phyloP scores from a whole-genome alignment of 2,888 invertebrate genomes.

The Caenorhabditis sinica region DNA sequence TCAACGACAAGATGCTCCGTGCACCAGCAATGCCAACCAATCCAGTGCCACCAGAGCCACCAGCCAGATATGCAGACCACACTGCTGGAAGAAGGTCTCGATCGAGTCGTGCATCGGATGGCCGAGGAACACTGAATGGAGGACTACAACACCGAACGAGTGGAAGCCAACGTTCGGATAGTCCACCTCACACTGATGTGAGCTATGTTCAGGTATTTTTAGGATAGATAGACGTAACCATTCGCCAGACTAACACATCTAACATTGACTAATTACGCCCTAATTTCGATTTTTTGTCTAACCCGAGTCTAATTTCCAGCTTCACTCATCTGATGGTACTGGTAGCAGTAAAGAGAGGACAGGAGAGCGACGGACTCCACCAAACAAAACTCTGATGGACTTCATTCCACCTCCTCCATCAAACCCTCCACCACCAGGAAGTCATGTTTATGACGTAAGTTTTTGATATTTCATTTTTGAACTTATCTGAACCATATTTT shows the following conservation, averaged over 20 bases:
- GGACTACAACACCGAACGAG: constrained; percentile 48
- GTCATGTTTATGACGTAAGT: constrained; percentile 68
- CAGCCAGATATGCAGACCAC: constrained; percentile 71
- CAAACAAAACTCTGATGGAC: constrained; percentile 78
- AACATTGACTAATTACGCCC: constrained; percentile 15
- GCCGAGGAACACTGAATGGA: constrained; percentile 63
- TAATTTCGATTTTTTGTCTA: background rate
- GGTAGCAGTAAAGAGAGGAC: constrained; percentile 73
- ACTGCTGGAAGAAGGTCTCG: constrained; percentile 72
- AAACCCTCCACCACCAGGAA: constrained; percentile 73
- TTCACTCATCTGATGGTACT: constrained; percentile 80
- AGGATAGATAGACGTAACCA: constrained; percentile 43
- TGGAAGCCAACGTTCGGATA: constrained; percentile 75
- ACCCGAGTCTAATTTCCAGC: constrained; percentile 43
- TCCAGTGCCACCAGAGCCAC: constrained; percentile 77
- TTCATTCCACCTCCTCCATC: constrained; percentile 80
- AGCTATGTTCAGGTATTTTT: constrained; percentile 79
- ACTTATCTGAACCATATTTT: no score
- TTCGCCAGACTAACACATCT: constrained; percentile 22
- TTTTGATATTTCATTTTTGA: no score
- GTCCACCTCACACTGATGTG: constrained; percentile 81
- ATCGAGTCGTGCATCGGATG: constrained; percentile 69
- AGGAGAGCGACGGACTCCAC: constrained; percentile 71
- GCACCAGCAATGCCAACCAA: constrained; percentile 76
- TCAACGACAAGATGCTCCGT: constrained; percentile 75